Evolutionary conservation across 2,113 vertebrate genomes (phyloP).

Genomic region (Melanostigma gelatinosum): DNA sequence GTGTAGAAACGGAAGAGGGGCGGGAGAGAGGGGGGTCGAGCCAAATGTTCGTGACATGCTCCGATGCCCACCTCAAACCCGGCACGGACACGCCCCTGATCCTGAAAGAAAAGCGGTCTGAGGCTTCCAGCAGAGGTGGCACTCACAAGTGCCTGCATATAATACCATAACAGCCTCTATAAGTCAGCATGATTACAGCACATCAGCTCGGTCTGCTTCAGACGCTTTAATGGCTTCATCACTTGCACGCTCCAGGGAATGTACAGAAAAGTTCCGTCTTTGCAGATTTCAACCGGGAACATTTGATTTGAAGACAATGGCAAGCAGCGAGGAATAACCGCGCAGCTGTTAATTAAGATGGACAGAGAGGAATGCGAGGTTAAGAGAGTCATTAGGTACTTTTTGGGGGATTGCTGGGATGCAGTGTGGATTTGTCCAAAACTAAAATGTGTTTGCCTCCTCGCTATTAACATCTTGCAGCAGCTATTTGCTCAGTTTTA

Average conservation of each 20-base stretch:
- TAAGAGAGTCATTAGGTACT: constrained; percentile 36
- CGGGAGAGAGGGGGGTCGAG: constrained; percentile 30
- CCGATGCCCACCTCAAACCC: constrained; percentile 65
- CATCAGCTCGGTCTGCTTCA: constrained; percentile 60
- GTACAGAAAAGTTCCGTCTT: constrained; percentile 68
- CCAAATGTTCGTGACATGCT: constrained; percentile 70
- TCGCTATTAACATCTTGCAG: constrained; percentile 1
- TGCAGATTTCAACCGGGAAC: constrained; percentile 54
- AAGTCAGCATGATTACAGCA: constrained; percentile 70
- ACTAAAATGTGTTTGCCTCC: constrained; percentile 10
- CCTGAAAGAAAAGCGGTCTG: constrained; percentile 65
- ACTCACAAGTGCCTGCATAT: constrained; percentile 65
- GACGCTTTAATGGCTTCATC: constrained; percentile 65
- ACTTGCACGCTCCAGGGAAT: constrained; percentile 67
- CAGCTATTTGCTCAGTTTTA: constrained; percentile 1
- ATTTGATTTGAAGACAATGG: constrained; percentile 67
- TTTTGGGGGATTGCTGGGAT: constrained; percentile 7
- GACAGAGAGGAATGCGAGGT: constrained; percentile 69
- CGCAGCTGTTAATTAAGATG: constrained; percentile 58
- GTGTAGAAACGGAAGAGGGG: constrained; percentile 52
- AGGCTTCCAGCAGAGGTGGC: constrained; percentile 72
- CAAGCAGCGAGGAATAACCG: constrained; percentile 38
- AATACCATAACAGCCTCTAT: constrained; percentile 53
- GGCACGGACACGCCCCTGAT: constrained; percentile 67
- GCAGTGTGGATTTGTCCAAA: neutral